Evolutionary conservation across 2,113 vertebrate species (phyloP).

Genomic region (Physeter macrocephalus): DNA sequence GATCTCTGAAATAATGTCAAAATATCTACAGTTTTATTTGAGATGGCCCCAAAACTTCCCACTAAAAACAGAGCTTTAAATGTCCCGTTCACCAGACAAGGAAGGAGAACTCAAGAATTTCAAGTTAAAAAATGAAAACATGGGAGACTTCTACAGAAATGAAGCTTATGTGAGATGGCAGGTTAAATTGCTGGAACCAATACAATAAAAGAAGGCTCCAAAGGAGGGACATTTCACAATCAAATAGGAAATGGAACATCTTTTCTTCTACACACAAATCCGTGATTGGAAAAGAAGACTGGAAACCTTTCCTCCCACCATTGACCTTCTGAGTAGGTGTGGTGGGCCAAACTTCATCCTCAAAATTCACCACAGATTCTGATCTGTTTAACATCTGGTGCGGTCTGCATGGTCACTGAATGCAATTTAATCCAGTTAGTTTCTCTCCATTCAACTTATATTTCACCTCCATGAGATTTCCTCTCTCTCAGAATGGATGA

Average conservation of each 20-base stretch:
- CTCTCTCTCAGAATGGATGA: background rate
- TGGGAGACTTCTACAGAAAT: background rate
- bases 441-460: background rate
- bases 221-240: background rate
- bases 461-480: background rate
- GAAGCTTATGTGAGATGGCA: conserved; percentile 33
- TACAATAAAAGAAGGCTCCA: background rate
- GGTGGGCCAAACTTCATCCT: background rate
- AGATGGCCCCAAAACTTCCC: background rate
- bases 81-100: background rate
- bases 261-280: conserved; percentile 61
- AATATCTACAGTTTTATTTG: background rate
- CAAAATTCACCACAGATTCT: background rate
- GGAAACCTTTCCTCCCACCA: conserved; percentile 30
- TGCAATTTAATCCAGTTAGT: background rate
- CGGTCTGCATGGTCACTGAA: background rate
- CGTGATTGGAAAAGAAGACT: conserved; percentile 44
- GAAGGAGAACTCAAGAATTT: background rate
- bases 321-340: conserved; percentile 28
- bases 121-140: background rate
- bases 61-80: background rate
- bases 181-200: background rate
- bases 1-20: background rate
- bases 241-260: conserved; percentile 48
- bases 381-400: conserved; percentile 58